Evolutionary conservation across 2,888 invertebrate genomes (phyloP), one percentile per base, ranked within the genome.

Genomic region (Heliconius cydno): DNA sequence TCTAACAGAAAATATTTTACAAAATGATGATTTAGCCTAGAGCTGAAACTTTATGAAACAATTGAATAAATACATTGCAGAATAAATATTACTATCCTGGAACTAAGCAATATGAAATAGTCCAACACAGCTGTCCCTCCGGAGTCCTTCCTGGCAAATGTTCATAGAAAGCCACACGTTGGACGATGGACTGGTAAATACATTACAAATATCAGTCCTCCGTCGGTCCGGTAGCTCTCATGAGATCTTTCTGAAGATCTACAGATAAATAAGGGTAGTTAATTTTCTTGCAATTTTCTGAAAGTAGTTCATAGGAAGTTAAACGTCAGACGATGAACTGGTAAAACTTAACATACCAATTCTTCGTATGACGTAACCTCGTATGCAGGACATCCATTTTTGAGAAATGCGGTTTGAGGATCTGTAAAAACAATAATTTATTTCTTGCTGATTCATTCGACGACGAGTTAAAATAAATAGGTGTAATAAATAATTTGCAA

Each of bases 151-250:
- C 34, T 13, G 10, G 34, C 5, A 9, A 57, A 57, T 30, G 52
- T 57, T 73, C 57, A 73, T 73, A 30, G 72, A 34, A 73, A 73
- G 72, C 52, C 34, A 52, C 72, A 57, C 72, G 72, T 60, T 60
- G 57, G 72, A 73, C 72, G 57, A 73, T 73, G 72, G 57, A 73
- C 52, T 73, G 72, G 72, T 73, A 57, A n/a, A 73, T 57, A 57
- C 1, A 60, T 19, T 4, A 73, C 30, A 52, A 73, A 52, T 70
- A 73, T 60, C 72, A 73, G 30, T 57, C 72, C 72, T 60, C 72
- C 57, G 72, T 73, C 72, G 52, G 57, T 57, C 57, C 70, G 72
- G 72, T 57, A 30, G 30, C 57, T 57, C 72, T 30, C 72, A 52
- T 57, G 72, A 72, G 28, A 60, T 57, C 28, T 28, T 19, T 15